Conservation (phyloP, 2,888 invertebrate genomes). For the Acanthosepion lycidas region DNA sequence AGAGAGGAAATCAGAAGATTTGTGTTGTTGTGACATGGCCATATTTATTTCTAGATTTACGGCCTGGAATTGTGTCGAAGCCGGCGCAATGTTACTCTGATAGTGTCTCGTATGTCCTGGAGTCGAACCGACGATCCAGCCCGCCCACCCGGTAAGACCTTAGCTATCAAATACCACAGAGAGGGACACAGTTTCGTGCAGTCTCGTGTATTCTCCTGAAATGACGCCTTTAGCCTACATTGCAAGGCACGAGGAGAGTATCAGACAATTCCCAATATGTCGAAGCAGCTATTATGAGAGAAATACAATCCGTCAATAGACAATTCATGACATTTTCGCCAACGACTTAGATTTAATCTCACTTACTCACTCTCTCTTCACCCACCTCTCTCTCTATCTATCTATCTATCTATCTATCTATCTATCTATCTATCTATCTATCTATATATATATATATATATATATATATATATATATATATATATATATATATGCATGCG, state of each 20-base stretch:
- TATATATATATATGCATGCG: not conserved
- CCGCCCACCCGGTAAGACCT: not conserved
- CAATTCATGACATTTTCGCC: not conserved
- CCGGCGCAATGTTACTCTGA: not conserved
- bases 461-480: not conserved
- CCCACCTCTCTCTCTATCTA: not conserved
- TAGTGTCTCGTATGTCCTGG: not conserved
- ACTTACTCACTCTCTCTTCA: not conserved
- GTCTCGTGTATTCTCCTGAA: not conserved
- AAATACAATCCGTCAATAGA: not conserved
- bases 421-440: not conserved
- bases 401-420: not conserved
- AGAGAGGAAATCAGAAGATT: too few species aligned
- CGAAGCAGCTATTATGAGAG: not conserved
- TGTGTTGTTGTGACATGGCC: not conserved
- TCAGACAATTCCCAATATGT: not conserved
- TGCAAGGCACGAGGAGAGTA: not conserved
- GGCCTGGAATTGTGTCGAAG: not conserved
- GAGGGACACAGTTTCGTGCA: not conserved
- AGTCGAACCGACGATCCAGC: constrained; percentile 14
- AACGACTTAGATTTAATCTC: not conserved
- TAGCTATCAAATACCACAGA: not conserved
- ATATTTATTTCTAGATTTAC: not conserved
- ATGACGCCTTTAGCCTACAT: not conserved
- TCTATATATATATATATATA: not conserved